Evolutionary conservation across 2,888 invertebrate genomes (phyloP).

Genomic region (Tridacna gigas): DNA sequence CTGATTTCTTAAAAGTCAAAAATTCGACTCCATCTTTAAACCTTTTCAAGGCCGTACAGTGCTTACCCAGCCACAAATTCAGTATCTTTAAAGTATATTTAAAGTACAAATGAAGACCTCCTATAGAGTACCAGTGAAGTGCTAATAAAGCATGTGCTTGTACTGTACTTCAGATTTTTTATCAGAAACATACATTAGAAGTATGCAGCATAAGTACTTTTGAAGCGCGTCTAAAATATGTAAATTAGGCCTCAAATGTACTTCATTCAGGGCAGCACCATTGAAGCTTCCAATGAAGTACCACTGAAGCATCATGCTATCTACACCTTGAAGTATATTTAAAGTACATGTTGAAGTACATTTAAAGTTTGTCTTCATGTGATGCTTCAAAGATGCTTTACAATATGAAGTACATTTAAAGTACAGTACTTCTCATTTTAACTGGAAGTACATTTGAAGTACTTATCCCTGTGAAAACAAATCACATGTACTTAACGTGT

Average conservation of each 20-base stretch:
- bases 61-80: conserved; percentile 12
- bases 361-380: background rate
- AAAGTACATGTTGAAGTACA: background rate
- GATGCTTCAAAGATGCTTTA: conserved; percentile 13
- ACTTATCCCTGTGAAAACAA: conserved; percentile 4
- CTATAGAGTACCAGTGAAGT: background rate
- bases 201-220: conserved; percentile 9
- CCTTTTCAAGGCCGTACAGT: background rate
- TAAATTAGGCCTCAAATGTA: conserved; percentile 14
- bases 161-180: conserved; percentile 6
- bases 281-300: conserved; percentile 12
- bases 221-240: conserved; percentile 13
- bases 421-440: conserved; percentile 8
- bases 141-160: conserved; percentile 15
- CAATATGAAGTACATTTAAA: conserved; percentile 11
- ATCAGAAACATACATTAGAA: conserved; percentile 8
- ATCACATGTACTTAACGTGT: conserved; percentile 4
- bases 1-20: too few relatives aligned
- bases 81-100: conserved; percentile 15
- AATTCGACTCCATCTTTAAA: too few relatives aligned
- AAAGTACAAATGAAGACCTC: conserved; percentile 10
- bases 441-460: conserved; percentile 17
- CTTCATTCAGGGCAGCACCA: conserved; percentile 6
- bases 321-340: conserved; percentile 10
- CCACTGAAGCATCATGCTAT: conserved; percentile 4